A percentile compares a stretch with the other conserved stretches of the same genome.
Conservation (phyloP, 1,140 invertebrate species). For the Teleogryllus occipitalis region DNA sequence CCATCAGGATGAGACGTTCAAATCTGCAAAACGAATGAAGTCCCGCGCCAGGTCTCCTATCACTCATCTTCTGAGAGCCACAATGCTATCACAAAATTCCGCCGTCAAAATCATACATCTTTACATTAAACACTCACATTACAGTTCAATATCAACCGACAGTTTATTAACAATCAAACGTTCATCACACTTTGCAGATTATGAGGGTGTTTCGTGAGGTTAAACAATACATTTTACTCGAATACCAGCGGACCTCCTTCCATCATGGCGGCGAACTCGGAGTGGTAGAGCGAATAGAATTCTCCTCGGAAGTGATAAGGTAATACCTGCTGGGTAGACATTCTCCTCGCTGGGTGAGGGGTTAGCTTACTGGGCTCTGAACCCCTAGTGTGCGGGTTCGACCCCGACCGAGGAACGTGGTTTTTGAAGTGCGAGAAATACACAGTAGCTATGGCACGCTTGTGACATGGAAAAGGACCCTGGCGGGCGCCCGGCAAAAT, state of each 20-base stretch:
- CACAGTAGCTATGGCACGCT: no score
- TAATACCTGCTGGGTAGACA: no score
- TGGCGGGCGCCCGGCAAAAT: no score
- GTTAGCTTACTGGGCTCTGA: no score
- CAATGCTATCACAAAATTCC: slow-evolving; percentile 51
- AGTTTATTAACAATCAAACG: slow-evolving; percentile 45
- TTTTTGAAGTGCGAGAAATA: no score
- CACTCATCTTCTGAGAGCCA: slow-evolving; percentile 38
- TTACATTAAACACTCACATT: slow-evolving; percentile 37
- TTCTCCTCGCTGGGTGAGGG: no score
- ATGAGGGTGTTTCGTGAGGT: slow-evolving; percentile 41
- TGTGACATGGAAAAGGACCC: no score
- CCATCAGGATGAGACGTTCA: slow-evolving; percentile 34
- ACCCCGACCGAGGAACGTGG: no score
- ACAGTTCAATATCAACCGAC: slow-evolving; percentile 34
- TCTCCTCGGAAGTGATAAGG: no score
- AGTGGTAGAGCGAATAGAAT: no score
- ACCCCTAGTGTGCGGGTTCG: no score
- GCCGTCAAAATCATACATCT: slow-evolving; percentile 41
- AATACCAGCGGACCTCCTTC: slow-evolving; percentile 43
- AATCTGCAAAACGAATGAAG: slow-evolving; percentile 18
- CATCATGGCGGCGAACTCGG: slow-evolving; percentile 45
- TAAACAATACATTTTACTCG: slow-evolving; percentile 41
- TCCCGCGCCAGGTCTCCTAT: slow-evolving; percentile 33
- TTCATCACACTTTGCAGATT: slow-evolving; percentile 40